Conservation (phyloP, 2,888 invertebrate genomes). For the Leptinotarsa haldemani region DNA sequence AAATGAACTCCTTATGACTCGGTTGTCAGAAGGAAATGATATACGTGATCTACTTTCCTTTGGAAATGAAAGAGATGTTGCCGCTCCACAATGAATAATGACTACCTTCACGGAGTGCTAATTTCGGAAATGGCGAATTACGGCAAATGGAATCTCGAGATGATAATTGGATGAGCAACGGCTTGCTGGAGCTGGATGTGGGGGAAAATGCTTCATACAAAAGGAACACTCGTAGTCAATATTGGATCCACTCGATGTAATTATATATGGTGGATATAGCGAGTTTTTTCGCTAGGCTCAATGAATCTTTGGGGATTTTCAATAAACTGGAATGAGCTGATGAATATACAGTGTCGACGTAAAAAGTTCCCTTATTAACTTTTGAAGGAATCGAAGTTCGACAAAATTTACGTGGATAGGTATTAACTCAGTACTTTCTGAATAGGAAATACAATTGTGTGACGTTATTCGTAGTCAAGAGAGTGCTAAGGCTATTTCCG, state of each 20-base stretch:
- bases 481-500: too few relatives aligned
- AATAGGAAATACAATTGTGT: too few relatives aligned
- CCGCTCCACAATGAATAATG: conserved; percentile 15
- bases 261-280: background rate
- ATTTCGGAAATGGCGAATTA: conserved; percentile 18
- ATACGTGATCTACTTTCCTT: conserved; percentile 16
- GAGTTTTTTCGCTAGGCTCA: too few relatives aligned
- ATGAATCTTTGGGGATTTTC: too few relatives aligned
- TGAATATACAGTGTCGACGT: too few relatives aligned
- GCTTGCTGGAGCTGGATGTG: background rate
- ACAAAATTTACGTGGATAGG: too few relatives aligned
- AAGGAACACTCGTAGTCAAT: background rate
- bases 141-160: conserved; percentile 19
- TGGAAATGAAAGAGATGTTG: conserved; percentile 14
- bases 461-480: too few relatives aligned
- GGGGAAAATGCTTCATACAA: background rate
- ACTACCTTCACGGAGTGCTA: conserved; percentile 16
- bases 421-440: too few relatives aligned
- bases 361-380: too few relatives aligned
- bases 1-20: conserved; percentile 11
- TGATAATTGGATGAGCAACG: conserved; percentile 16
- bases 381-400: too few relatives aligned
- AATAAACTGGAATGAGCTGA: too few relatives aligned
- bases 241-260: background rate
- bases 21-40: conserved; percentile 11